Evolutionary conservation across 2,113 vertebrate species (phyloP).

Genomic region (Rhinoptilus africanus): DNA sequence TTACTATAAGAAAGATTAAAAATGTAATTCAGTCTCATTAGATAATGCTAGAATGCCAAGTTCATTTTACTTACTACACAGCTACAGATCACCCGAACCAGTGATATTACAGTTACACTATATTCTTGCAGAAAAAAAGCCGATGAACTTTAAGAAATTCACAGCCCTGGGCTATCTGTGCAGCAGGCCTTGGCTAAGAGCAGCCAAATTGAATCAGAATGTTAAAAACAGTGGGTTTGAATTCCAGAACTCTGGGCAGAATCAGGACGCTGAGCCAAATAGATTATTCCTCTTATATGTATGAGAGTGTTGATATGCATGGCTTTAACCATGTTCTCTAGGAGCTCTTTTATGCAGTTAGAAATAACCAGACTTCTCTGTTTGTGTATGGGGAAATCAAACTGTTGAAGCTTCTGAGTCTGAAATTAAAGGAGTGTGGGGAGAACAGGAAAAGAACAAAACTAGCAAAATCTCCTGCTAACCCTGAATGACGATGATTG

Average conservation of each 20-base stretch:
- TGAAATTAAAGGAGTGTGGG: neutral
- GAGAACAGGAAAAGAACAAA: neutral
- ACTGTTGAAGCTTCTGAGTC: neutral
- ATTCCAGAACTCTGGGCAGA: neutral
- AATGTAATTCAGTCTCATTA: neutral
- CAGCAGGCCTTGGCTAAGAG: neutral
- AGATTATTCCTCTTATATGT: neutral
- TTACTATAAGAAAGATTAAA: neutral
- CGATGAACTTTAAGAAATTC: neutral
- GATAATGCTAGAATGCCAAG: neutral
- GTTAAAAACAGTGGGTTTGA: neutral
- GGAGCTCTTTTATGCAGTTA: neutral
- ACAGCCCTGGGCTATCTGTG: neutral
- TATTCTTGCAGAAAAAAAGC: neutral
- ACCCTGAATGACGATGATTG: conserved; percentile 11
- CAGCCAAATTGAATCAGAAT: neutral
- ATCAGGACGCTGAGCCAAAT: neutral
- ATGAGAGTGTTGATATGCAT: neutral
- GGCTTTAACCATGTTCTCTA: neutral
- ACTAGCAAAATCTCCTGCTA: neutral
- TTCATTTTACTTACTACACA: neutral
- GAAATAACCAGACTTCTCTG: neutral
- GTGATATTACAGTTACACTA: neutral
- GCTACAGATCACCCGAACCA: neutral
- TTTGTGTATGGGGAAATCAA: conserved; percentile 7